A percentile compares a stretch with the other conserved stretches of the same genome.
Conservation (phyloP, 2,113 vertebrate genomes). For the Rallus limicola region DNA sequence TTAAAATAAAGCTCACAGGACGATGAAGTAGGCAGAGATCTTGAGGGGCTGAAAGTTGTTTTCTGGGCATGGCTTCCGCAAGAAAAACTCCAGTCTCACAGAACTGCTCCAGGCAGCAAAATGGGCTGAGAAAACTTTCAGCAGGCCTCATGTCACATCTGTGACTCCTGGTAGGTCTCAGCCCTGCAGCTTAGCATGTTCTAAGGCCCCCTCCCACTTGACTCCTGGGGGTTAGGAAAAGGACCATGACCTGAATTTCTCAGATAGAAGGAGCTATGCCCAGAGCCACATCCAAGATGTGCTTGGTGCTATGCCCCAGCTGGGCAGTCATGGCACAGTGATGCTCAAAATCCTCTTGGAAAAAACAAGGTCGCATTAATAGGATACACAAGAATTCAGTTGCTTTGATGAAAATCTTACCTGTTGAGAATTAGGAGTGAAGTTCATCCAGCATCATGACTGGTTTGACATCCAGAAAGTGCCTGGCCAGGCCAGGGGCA, state of each 20-base stretch:
- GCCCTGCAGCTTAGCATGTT: not conserved
- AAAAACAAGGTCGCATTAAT: not conserved
- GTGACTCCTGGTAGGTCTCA: not conserved
- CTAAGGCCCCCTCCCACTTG: not conserved
- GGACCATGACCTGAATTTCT: not conserved
- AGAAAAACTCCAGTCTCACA: not conserved
- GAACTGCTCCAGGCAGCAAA: not conserved
- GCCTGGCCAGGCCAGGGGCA: not conserved
- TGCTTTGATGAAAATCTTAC: not conserved
- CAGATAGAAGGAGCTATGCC: not conserved
- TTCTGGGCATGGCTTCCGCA: not conserved
- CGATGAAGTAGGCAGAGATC: fast-evolving
- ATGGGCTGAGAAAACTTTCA: not conserved
- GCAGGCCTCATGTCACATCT: not conserved
- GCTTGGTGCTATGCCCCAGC: not conserved
- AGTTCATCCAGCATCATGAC: not conserved
- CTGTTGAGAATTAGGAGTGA: not conserved
- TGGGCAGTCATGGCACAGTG: not conserved
- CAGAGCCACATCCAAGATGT: not conserved
- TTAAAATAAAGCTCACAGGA: not conserved
- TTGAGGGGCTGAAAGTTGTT: not conserved
- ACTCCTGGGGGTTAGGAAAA: not conserved
- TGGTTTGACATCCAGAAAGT: not conserved
- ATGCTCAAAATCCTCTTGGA: not conserved
- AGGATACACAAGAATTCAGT: not conserved